phyloP scores from a whole-genome alignment of 2,113 vertebrate species.

The Panthera leo region DNA sequence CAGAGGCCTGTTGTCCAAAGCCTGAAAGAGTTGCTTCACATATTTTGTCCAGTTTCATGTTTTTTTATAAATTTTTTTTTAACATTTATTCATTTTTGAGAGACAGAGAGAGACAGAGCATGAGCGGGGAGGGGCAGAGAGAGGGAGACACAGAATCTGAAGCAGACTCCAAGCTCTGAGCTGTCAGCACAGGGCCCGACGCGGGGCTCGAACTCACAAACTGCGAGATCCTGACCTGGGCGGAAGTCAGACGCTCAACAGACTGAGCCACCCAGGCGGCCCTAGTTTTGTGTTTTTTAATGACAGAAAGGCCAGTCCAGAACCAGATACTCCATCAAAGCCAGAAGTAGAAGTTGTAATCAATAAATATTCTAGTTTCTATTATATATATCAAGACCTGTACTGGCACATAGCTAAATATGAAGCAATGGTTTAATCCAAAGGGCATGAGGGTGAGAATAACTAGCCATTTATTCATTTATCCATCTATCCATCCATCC shows the following conservation, averaged over 20 bases:
- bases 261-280: too few species aligned
- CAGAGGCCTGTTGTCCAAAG: neutral
- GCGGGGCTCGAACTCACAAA: too few species aligned
- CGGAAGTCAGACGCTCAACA: too few species aligned
- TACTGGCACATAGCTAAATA: neutral
- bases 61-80: neutral
- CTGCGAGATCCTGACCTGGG: too few species aligned
- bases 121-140: too few species aligned
- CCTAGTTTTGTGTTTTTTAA: neutral
- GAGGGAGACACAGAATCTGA: too few species aligned
- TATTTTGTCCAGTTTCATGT: neutral
- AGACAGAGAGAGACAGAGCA: too few species aligned
- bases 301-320: neutral
- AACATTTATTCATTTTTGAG: too few species aligned
- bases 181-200: too few species aligned
- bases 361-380: conserved; percentile 21
- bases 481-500: neutral
- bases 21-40: neutral
- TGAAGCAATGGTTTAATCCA: neutral
- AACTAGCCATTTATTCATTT: neutral
- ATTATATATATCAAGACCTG: neutral
- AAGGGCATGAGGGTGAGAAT: neutral
- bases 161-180: too few species aligned
- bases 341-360: neutral
- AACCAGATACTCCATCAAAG: neutral